A percentile compares a stretch with the other conserved stretches of the same genome.
Conservation (phyloP, 2,797 vertebrate species). For the Lutjanus argentimaculatus region DNA sequence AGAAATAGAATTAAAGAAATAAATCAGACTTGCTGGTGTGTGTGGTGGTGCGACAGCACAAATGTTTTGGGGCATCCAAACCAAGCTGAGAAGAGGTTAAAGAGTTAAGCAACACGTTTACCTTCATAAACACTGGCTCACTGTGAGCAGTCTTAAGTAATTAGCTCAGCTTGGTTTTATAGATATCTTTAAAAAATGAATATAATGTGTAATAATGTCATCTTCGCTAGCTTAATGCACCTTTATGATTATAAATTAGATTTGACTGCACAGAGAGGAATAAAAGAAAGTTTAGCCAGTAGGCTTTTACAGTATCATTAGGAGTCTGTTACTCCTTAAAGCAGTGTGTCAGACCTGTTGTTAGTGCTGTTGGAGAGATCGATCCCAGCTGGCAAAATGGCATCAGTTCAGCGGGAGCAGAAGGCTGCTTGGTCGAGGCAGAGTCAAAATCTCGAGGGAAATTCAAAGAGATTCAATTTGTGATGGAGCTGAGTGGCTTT, state of each 20-base stretch:
- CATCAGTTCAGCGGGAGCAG: conserved; percentile 56
- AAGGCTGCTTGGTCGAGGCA: conserved; percentile 46
- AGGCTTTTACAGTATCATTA: conserved; percentile 24
- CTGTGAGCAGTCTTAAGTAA: neutral
- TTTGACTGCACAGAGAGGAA: neutral
- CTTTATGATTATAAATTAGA: conserved; percentile 13
- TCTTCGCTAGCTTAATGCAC: conserved; percentile 2
- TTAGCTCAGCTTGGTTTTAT: conserved; percentile 22
- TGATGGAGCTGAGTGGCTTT: conserved; percentile 56
- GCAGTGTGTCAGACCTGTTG: conserved; percentile 22
- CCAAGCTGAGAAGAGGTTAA: too few relatives aligned
- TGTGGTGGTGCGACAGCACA: too few relatives aligned
- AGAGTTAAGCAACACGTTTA: neutral
- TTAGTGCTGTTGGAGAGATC: conserved; percentile 46
- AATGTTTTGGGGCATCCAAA: too few relatives aligned
- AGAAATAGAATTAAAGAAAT: too few relatives aligned
- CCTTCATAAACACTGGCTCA: conserved; percentile 3
- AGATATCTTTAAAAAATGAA: neutral
- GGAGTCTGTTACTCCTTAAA: conserved; percentile 22
- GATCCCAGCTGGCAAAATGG: conserved; percentile 48
- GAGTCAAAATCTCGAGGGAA: conserved; percentile 55
- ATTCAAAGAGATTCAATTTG: conserved; percentile 59
- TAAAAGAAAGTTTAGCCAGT: conserved; percentile 1
- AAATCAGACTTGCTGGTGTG: too few relatives aligned
- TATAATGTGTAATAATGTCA: neutral